Percentiles rank a stretch among this genome's conserved stretches.
Evolutionary conservation across 2,797 vertebrate species (phyloP).

Genomic region (Sebastes matsubarae): DNA sequence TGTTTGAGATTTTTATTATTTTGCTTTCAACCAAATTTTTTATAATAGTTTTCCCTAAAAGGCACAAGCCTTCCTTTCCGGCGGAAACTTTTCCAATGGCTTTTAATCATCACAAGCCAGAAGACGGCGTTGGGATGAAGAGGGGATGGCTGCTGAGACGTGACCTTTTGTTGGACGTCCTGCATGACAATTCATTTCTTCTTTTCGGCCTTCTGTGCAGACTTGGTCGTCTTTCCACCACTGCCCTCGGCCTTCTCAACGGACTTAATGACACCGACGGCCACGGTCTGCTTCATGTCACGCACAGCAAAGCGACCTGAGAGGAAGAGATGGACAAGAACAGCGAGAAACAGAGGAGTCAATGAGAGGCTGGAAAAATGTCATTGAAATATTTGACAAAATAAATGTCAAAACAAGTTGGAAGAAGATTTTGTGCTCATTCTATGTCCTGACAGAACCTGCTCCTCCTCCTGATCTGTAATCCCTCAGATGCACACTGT

Average conservation of each 20-base stretch:
- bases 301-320: constrained; percentile 81
- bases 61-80: constrained; percentile 77
- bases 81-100: constrained; percentile 84
- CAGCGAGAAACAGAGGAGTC: background rate
- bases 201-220: constrained; percentile 79
- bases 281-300: constrained; percentile 86
- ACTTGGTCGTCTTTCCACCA: constrained; percentile 76
- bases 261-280: constrained; percentile 82
- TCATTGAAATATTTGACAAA: background rate
- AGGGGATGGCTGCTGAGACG: constrained; percentile 35
- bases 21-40: constrained; percentile 45
- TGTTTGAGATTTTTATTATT: constrained; percentile 66
- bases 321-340: background rate
- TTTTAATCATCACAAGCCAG: constrained; percentile 82
- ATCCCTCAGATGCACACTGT: no score
- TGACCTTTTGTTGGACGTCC: constrained; percentile 43
- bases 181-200: constrained; percentile 79
- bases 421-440: background rate
- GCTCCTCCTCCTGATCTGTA: no score
- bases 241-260: constrained; percentile 66
- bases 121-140: constrained; percentile 37
- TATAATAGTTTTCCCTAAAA: constrained; percentile 33
- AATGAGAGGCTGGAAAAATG: background rate
- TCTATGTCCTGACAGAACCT: background rate
- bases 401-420: background rate